These are phyloP conservation scores for Ceyx cyanopectus DNA, from an alignment of 2,113 vertebrate genomes.

Conservation along the genomic window DNA sequence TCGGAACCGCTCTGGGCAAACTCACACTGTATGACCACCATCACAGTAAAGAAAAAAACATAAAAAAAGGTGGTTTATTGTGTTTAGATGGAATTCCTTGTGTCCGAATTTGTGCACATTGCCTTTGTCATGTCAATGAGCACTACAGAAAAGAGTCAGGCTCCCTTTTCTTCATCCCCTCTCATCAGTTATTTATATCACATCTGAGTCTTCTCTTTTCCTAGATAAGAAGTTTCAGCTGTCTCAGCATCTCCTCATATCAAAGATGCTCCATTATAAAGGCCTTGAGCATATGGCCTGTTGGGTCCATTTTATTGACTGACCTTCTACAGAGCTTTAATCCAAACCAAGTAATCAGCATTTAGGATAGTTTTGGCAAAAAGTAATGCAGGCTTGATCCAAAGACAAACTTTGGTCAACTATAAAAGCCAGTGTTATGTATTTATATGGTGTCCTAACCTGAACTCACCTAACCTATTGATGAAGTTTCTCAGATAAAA, in stretches of 20 bases:
- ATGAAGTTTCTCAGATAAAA: not conserved
- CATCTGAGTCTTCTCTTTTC: not conserved
- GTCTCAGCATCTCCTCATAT: not conserved
- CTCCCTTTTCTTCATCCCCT: not conserved
- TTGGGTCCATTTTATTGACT: not conserved
- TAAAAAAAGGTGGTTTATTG: not conserved
- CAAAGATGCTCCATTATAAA: not conserved
- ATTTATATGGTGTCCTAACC: not conserved
- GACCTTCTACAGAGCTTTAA: not conserved
- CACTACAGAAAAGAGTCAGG: not conserved
- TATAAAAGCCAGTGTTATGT: not conserved
- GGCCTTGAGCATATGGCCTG: not conserved
- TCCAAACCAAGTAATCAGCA: not conserved
- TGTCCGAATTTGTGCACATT: not conserved
- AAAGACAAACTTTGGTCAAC: not conserved
- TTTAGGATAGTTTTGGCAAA: not conserved
- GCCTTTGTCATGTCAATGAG: not conserved
- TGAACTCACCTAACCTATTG: not conserved
- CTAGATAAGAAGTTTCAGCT: not conserved
- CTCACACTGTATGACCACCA: not conserved
- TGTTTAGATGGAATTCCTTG: not conserved
- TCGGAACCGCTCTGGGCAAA: not conserved
- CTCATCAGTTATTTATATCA: not conserved
- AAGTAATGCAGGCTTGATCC: not conserved
- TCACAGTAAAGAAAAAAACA: not conserved